A percentile compares a stretch with the other conserved stretches of the same genome.
These are phyloP conservation scores for Pocillopora verrucosa DNA, from an alignment of 64 coral and sea anemone genomes.

Conservation along the genomic window DNA sequence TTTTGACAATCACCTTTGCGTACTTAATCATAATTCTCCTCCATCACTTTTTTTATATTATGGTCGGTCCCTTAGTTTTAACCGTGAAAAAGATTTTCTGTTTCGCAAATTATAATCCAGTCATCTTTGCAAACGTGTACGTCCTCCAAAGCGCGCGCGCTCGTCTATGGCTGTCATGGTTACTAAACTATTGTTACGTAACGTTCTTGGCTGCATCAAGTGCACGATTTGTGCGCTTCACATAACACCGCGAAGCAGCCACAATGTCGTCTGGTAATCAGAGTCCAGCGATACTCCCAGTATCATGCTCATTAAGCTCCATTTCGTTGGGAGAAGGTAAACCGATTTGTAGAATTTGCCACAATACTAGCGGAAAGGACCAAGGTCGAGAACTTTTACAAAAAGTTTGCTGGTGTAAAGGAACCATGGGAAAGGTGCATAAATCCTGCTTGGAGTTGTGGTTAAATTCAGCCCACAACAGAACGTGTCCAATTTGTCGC, in stretches of 20 bases:
- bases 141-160: no score
- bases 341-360: slow-evolving; percentile 26
- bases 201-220: not conserved
- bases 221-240: no score
- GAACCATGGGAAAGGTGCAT: slow-evolving; percentile 21
- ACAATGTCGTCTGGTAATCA: not conserved
- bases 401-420: slow-evolving; percentile 27
- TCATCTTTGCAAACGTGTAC: no score
- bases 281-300: not conserved
- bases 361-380: slow-evolving; percentile 16
- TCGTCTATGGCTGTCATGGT: not conserved
- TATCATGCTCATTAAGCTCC: not conserved
- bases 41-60: no score
- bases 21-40: no score
- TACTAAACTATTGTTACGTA: not conserved
- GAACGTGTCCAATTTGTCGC: slow-evolving; percentile 10
- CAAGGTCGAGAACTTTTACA: not conserved
- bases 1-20: no score
- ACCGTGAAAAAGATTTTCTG: no score
- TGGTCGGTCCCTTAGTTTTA: no score
- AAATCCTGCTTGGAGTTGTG: slow-evolving; percentile 39
- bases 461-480: not conserved
- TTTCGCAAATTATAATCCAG: no score
- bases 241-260: not conserved
- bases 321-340: not conserved